Percentiles rank a stretch among this genome's conserved stretches.
These are phyloP conservation scores for Sturnira hondurensis DNA, from an alignment of 2,113 vertebrate species.

Conservation along the genomic window DNA sequence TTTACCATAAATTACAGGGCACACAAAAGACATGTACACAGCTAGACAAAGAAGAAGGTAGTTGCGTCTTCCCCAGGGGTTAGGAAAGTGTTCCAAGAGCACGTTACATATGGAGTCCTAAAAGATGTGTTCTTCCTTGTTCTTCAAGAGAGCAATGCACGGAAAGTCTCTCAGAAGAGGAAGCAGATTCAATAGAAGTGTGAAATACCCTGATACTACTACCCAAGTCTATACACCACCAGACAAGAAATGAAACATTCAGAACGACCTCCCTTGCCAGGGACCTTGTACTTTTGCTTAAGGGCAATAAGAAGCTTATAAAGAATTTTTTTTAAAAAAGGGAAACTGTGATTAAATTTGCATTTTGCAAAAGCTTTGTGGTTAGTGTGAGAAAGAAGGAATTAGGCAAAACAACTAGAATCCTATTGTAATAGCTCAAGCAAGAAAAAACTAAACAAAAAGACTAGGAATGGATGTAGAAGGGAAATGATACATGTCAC, in stretches of 20 bases:
- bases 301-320: neutral
- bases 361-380: slow-evolving; percentile 24
- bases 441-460: neutral
- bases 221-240: rapidly evolving
- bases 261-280: neutral
- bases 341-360: neutral
- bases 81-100: neutral
- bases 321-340: neutral
- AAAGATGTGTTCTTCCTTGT: neutral
- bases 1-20: neutral
- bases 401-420: neutral
- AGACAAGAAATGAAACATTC: neutral
- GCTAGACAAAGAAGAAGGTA: neutral
- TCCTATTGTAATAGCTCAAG: neutral
- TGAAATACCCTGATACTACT: neutral
- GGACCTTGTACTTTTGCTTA: neutral
- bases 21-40: neutral
- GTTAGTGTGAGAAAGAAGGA: neutral
- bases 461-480: neutral
- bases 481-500: neutral
- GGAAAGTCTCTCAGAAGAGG: neutral
- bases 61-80: neutral
- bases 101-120: neutral
- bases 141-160: neutral
- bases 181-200: neutral